A percentile compares a stretch with the other conserved stretches of the same genome.
Evolutionary conservation across 2,797 vertebrate species (phyloP).

Genomic region (Scarus forsteni): DNA sequence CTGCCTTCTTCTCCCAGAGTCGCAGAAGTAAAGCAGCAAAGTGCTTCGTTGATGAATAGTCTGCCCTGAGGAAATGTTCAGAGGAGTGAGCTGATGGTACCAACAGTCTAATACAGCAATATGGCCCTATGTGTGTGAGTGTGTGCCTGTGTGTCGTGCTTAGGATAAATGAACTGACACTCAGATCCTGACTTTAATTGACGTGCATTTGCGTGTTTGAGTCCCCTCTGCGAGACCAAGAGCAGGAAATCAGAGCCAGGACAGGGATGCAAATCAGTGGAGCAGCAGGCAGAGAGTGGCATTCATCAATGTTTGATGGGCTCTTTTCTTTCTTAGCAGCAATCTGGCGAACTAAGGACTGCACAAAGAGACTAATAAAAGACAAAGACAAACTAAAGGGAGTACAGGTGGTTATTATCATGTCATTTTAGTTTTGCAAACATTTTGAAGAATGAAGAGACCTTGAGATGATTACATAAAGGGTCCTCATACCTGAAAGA

Average conservation of each 20-base stretch:
- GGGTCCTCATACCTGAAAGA: slow-evolving; percentile 8
- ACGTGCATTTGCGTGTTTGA: slow-evolving; percentile 25
- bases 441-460: slow-evolving; percentile 43
- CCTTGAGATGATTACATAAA: slow-evolving; percentile 30
- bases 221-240: slow-evolving; percentile 30
- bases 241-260: slow-evolving; percentile 59
- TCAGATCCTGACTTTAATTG: slow-evolving; percentile 37
- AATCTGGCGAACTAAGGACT: slow-evolving; percentile 32
- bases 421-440: slow-evolving; percentile 36
- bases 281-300: slow-evolving; percentile 68
- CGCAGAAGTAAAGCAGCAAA: slow-evolving; percentile 39
- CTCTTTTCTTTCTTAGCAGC: slow-evolving; percentile 54
- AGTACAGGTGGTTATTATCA: slow-evolving; percentile 33
- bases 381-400: slow-evolving; percentile 20
- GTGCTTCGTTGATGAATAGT: slow-evolving; percentile 59
- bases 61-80: slow-evolving; percentile 46
- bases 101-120: slow-evolving; percentile 35
- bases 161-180: slow-evolving; percentile 26
- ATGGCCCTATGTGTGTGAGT: slow-evolving; percentile 15
- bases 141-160: slow-evolving; percentile 6
- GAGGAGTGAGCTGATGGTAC: slow-evolving; percentile 34
- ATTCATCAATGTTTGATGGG: slow-evolving; percentile 82
- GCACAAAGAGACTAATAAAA: slow-evolving; percentile 31
- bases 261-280: slow-evolving; percentile 68
- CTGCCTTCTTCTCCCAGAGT: slow-evolving; percentile 20